phyloP scores from a whole-genome alignment of 2,113 vertebrate genomes.

The Spermophilus dauricus region DNA sequence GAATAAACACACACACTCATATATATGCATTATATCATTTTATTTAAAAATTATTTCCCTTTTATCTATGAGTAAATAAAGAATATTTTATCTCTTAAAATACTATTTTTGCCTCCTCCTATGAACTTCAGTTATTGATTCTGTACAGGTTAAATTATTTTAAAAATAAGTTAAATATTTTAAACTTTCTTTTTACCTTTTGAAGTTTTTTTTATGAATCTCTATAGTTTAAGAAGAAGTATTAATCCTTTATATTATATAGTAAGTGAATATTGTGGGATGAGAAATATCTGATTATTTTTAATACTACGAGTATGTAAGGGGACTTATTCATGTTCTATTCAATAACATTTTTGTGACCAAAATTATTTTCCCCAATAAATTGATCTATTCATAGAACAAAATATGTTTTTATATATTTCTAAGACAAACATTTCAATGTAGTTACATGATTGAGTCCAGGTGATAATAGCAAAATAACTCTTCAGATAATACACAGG shows the following conservation, averaged over 20 bases:
- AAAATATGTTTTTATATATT: background rate
- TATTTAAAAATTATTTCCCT: conserved; percentile 13
- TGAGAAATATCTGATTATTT: conserved; percentile 40
- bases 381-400: background rate
- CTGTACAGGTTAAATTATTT: background rate
- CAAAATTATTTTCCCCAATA: conserved; percentile 28
- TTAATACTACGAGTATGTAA: background rate
- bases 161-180: background rate
- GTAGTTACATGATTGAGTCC: background rate
- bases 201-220: background rate
- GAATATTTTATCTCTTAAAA: background rate
- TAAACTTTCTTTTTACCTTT: background rate
- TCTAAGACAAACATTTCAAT: conserved; percentile 33
- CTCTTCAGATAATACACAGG: background rate
- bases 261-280: conserved; percentile 3
- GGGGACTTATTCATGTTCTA: conserved; percentile 7
- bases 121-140: background rate
- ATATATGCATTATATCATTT: background rate
- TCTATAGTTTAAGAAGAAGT: background rate
- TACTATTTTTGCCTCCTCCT: background rate
- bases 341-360: background rate
- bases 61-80: background rate
- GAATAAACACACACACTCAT: background rate
- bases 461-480: background rate
- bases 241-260: conserved; percentile 22